Evolutionary conservation across 2,888 invertebrate genomes (phyloP).

Genomic region (Apodemia duryi): DNA sequence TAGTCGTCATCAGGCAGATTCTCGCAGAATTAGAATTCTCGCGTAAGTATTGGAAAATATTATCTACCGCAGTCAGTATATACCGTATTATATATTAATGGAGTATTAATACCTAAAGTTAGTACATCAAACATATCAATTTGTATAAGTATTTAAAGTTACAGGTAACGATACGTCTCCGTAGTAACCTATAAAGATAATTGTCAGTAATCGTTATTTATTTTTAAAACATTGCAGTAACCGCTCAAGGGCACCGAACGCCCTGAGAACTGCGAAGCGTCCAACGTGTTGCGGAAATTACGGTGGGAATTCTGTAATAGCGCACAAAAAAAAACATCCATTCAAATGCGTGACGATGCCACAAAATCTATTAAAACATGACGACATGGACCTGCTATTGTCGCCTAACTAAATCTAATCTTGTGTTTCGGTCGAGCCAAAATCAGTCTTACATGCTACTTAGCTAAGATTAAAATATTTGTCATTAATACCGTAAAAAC

Average conservation of each 20-base stretch:
- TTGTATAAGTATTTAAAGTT: too few relatives aligned
- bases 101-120: too few relatives aligned
- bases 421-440: background rate
- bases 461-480: background rate
- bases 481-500: too few relatives aligned
- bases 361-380: background rate
- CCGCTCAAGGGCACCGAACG: background rate
- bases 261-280: background rate
- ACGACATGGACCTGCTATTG: background rate
- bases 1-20: too few relatives aligned
- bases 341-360: conserved; percentile 2
- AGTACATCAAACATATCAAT: too few relatives aligned
- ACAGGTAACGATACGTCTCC: too few relatives aligned
- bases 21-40: too few relatives aligned
- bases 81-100: too few relatives aligned
- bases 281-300: background rate
- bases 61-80: too few relatives aligned
- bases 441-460: background rate
- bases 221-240: background rate
- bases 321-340: background rate
- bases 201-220: background rate
- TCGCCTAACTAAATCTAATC: background rate
- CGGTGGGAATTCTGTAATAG: background rate
- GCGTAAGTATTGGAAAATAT: too few relatives aligned
- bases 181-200: too few relatives aligned